Evolutionary conservation across 23 tunicate genomes (phyloP), one percentile per base, ranked within the genome.

Genomic region (Trididemnum nubilum): DNA sequence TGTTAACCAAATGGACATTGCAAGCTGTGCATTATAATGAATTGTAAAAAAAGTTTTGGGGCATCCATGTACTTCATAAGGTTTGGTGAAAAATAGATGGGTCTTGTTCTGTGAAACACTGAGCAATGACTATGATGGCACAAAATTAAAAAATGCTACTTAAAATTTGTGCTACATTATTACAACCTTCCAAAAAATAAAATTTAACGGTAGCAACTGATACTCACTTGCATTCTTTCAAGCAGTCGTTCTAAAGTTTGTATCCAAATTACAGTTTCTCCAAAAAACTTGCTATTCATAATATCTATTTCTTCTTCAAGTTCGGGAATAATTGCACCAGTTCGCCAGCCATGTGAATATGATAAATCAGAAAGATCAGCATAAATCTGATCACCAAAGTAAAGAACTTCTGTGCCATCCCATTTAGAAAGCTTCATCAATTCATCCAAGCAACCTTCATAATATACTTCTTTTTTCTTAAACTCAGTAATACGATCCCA

Each of bases 301-400:
- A 82, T 64, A 5, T 73, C 81, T 35, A 96, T 84, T 81, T 96
- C 99, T 7, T 84, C 64, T 67, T 80, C 85, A 19, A 96, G 64
- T 76, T 96, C 99, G 22, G 94, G 99, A 73, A 96, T 88, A 27
- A 96, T 72, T 33, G 99, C 99, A 2, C 94, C 97, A 29, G 99
- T 96, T 57, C 88, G 54, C 99, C 99, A 96, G 24, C 99, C 99
- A 63, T 75, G 90, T 22, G 90, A 61, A 58, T 71, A 76, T 1
- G 87, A 57, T 0, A 82, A 75, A 29, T 90, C 94, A 2, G 92
- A 82, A 27, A 94, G 85, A 72, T 93, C 98, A 5, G 87, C 81
- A 65, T 87, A 93, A 74, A 93, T 93, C 70, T 93, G 98, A 60
- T 93, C 98, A 12, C 98, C 98, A 69, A 93, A 93, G 49, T 93